Evolutionary conservation across 2,888 invertebrate species (phyloP), one percentile per base, ranked within the genome.

Genomic region (Yponomeuta sedellus): DNA sequence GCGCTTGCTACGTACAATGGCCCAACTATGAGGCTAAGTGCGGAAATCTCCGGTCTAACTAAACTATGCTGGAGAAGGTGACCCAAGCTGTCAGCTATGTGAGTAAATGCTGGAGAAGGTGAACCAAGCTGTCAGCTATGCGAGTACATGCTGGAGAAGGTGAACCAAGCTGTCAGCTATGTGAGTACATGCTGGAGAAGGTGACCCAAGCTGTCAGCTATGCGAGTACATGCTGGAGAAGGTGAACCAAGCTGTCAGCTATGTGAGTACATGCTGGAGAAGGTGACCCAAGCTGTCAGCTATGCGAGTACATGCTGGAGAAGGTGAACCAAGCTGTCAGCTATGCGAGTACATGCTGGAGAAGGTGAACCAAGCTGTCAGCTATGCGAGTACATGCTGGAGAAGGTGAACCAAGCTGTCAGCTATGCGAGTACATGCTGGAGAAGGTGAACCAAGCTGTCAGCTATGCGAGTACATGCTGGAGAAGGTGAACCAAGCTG

Each of bases 401-500:
- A 25, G 25, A 25, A 25, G 1, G 25, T n/a, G n/a, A n/a, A n/a
- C n/a, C n/a, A n/a, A n/a, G n/a, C n/a, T n/a, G n/a, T n/a, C 79
- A 94, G 93, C 84, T 94, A 95, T 79, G 96, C 95, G 83, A 94
- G 94, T 93, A n/a, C 34, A 8, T 34, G n/a, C n/a, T n/a, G 34
- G 34, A 0, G 5, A 8, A 8, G 0, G 34, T 34, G 34, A 8
- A 34, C 8, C 34, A 34, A 34, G 61, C 61, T 8, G 61, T 5
- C 5, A 61, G 61, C 20, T 8, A 65, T 57, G 20, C 10, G 10
- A 57, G 34, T 1, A 34, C 5, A 28, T 28, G 28, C 28, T 4
- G 34, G 5, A 25, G 25, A 25, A 25, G 1, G 25, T n/a, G n/a
- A n/a, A n/a, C n/a, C n/a, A n/a, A n/a, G n/a, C n/a, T n/a, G n/a